Evolutionary conservation across 2,797 vertebrate genomes (phyloP), one percentile per base, ranked within the genome.

Genomic region (Loris lydekkerianus): DNA sequence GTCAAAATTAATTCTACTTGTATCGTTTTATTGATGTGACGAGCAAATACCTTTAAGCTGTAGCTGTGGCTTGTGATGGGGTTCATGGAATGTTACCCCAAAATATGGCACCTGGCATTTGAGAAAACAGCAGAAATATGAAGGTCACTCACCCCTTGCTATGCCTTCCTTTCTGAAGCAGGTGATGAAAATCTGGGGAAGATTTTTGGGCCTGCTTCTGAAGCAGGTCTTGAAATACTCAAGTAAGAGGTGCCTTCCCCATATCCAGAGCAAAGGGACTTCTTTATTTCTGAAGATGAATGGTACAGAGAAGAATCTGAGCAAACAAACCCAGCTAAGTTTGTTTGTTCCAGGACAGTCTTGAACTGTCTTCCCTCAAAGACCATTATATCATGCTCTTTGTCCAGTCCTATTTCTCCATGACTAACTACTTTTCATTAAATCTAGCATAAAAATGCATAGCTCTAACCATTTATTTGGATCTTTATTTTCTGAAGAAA

Each of bases 41-140:
- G 92, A 13, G 18, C 8, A 73, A 34, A 83, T n/a, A 34, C 29
- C 49, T 94, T 94, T 80, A n/a, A 88, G 43, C 89, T 69, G 29
- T 4, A 31, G 75, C 20, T 76, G 29, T 70, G n/a, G 18, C 21
- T 70, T 72, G 1, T 88, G 27, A 15, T 69, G 37, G 40, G 18
- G 5, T 46, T 86, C 49, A 37, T 20, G 25, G 25, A 20, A 6
- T 15, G 15, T 31, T n/a, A 27, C 17, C 17, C 23, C 0, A 37
- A 58, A 49, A 75, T 10, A 46, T 23, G 18, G 21, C 5, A 18
- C 6, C 15, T 49, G 25, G 20, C 14, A 60, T 60, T 7, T 87
- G 61, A 53, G 58, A 31, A 67, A 82, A 61, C 1, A 37, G 9
- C n/a, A 83, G 31, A 40, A 60, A n/a, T 10, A 83, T 21, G 58